phyloP scores from a whole-genome alignment of 1,140 invertebrate species.

The Rhopalosiphum padi region DNA sequence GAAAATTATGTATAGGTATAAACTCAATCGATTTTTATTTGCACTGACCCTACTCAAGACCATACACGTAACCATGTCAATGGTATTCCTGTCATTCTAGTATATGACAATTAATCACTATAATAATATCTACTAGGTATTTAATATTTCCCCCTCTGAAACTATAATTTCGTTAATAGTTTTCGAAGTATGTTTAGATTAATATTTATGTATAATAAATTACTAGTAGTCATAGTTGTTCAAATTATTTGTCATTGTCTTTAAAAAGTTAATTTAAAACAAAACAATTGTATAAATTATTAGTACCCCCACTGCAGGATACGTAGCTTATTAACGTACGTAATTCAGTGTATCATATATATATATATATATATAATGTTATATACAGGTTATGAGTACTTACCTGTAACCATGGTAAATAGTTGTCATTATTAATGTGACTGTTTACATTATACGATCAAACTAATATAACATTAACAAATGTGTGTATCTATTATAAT shows the following conservation, averaged over 20 bases:
- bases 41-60: not conserved
- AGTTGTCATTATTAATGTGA: not conserved
- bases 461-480: not conserved
- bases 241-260: constrained; percentile 1
- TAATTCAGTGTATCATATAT: not conserved
- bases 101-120: not conserved
- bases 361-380: not conserved
- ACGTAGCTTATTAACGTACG: not conserved
- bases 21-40: not conserved
- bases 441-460: not conserved
- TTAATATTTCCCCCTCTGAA: not conserved
- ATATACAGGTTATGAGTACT: not conserved
- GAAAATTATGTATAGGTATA: not conserved
- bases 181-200: constrained; percentile 13
- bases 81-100: not conserved
- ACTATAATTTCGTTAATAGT: not conserved
- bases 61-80: not conserved
- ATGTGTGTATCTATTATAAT: not conserved
- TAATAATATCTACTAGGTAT: not conserved
- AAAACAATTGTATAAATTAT: not conserved
- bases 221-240: constrained; percentile 4
- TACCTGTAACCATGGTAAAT: not conserved
- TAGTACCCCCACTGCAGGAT: not conserved
- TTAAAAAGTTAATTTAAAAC: not conserved
- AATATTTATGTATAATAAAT: constrained; percentile 35